Conservation (phyloP, 2,113 vertebrate species). For the Narcine bancroftii region DNA sequence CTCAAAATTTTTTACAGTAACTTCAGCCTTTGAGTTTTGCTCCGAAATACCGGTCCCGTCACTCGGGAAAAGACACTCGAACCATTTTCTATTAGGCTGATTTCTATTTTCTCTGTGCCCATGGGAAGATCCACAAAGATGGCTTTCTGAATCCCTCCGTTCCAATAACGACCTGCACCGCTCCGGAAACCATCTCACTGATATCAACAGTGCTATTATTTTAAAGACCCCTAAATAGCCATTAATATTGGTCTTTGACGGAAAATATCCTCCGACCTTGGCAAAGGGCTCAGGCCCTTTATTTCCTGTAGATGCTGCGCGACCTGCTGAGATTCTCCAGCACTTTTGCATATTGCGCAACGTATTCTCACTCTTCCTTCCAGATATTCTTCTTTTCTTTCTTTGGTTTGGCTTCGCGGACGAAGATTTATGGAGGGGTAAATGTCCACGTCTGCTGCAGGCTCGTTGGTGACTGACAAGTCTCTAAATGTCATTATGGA, state of each 20-base stretch:
- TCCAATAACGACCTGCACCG: background rate
- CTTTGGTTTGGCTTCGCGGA: too few relatives aligned
- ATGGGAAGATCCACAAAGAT: background rate
- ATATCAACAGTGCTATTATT: background rate
- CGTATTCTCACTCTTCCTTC: too few relatives aligned
- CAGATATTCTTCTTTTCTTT: too few relatives aligned
- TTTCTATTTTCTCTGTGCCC: background rate
- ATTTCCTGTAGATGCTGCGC: too few relatives aligned
- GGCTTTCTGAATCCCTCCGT: background rate
- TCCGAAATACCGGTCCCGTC: background rate
- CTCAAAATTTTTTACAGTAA: background rate
- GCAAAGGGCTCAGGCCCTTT: too few relatives aligned
- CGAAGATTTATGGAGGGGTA: too few relatives aligned
- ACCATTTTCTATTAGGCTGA: too few relatives aligned
- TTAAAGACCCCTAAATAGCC: background rate
- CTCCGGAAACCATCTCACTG: background rate
- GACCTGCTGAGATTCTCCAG: too few relatives aligned
- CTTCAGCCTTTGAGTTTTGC: background rate
- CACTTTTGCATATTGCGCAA: too few relatives aligned
- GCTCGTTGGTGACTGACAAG: too few relatives aligned
- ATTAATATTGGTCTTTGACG: background rate
- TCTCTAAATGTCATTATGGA: background rate
- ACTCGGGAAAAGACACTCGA: background rate
- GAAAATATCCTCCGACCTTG: too few relatives aligned
- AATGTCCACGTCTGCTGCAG: too few relatives aligned